Base-by-base conservation (phyloP, 2,797 vertebrate species). In the Toxotes lorentzi region DNA sequence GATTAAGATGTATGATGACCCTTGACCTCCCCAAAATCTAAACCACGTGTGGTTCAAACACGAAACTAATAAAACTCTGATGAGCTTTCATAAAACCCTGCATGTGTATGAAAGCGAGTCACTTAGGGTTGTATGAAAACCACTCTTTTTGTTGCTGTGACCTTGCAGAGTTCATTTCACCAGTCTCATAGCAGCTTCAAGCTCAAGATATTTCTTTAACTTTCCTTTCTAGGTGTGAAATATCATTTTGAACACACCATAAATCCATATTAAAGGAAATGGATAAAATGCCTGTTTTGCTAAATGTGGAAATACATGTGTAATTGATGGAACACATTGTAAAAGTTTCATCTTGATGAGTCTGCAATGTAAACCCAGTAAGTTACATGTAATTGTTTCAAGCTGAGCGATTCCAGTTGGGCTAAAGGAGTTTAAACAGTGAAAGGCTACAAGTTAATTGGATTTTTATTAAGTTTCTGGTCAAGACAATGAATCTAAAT, bases 41-140 rank as follows among this genome's bases (percentile, higher is more conserved):
- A 93, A 94, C 89, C 94, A 94, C 50, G 76, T 95, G 94, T 88
- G 90, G 78, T 84, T 79, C 70, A 74, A 85, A 91, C 81, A 76
- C 78, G 59, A 86, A 78, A 84, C 85, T 84, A 88, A 91, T 86
- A 90, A 84, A 89, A 84, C 62, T 51, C 54, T 57, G 16, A 68
- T 77, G 74, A 82, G 64, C 61, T 45, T 84, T 86, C 35, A 71
- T 80, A 70, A 43, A 70, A 65, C 47, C 69, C 69, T 13, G 7
- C 65, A n/a, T 81, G 70, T 81, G 54, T 59, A 68, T 16, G 5
- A 63, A 70, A 73, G 50, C 66, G 69, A 62, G 74, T 84, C 81
- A 82, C 57, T 70, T 65, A 19, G 71, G 70, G 68, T 66, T 66
- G 47, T 9, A 59, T 59, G 38, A 85, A 79, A 83, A 70, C 14